These are phyloP conservation scores for Henricia sp. DNA, from an alignment of 53 echinoderm and acorn worm species.

Conservation along the genomic window DNA sequence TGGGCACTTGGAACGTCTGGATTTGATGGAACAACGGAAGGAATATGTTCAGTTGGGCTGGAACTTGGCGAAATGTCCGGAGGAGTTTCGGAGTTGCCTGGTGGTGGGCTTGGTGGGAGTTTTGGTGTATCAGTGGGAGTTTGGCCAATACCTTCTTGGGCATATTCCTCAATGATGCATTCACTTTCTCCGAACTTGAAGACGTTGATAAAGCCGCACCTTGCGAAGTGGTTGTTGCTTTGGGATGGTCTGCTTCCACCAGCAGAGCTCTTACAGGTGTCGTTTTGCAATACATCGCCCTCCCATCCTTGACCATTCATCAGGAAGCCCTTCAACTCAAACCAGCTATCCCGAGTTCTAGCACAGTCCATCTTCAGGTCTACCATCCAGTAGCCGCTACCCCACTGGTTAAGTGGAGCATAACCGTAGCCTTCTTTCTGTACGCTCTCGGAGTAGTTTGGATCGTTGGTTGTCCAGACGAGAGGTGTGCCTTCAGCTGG, in stretches of 20 bases:
- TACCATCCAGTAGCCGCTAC: slow-evolving; percentile 92
- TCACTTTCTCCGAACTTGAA: no score
- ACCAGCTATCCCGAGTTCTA: slow-evolving; percentile 77
- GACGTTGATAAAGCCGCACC: no score
- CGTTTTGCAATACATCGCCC: no score
- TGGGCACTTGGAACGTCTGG: no score
- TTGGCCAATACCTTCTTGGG: no score
- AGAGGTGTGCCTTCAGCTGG: slow-evolving; percentile 72
- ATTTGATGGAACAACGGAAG: not conserved
- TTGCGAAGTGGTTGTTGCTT: no score
- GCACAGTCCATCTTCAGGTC: slow-evolving; percentile 79
- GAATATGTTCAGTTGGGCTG: not conserved
- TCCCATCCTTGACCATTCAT: slow-evolving; percentile 80
- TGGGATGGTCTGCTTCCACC: no score
- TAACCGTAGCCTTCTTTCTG: slow-evolving; percentile 75
- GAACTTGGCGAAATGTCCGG: slow-evolving; percentile 10
- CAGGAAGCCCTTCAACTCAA: slow-evolving; percentile 76
- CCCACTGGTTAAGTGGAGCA: slow-evolving; percentile 74
- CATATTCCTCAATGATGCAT: no score
- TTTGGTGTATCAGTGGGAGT: no score
- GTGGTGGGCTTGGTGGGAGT: no score
- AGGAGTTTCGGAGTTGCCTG: no score
- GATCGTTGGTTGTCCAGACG: slow-evolving; percentile 54
- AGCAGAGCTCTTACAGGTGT: no score
- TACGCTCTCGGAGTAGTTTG: slow-evolving; percentile 46